Base-by-base conservation (phyloP, 2,797 vertebrate genomes). In the Micromesistius poutassou region DNA sequence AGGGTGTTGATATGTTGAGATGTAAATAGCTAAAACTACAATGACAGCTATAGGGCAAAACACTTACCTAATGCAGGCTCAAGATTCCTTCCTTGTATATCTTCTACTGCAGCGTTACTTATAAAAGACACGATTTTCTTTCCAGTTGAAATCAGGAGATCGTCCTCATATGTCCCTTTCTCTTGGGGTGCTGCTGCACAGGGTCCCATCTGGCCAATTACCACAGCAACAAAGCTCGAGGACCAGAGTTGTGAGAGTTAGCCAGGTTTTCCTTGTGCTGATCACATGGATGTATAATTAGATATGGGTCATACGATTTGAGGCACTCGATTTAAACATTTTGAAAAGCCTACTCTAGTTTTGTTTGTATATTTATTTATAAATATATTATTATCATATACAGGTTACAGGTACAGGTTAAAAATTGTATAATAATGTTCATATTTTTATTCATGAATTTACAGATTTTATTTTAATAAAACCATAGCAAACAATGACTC, bases 171-270 rank as follows among this genome's bases (percentile, higher is more conserved):
- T 22, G 22, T 40, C 68, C 55, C 72, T 55, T 55, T 82, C 82
- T 76, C 30, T 40, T 77, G 76, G 76, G 74, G 55, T 30, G 46
- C 40, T 73, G 79, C 66, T 83, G 82, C 78, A 70, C 70, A 42
- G 55, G 77, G 82, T 83, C 90, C 87, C 89, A 89, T 91, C 88
- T 90, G 91, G 90, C 77, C 88, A 89, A 90, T 90, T 90, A 88
- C 74, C 87, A 85, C 83, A 84, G 87, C 87, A 89, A 86, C 89
- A 89, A 87, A 84, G 42, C 82, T 77, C 85, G 86, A 89, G 84
- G 87, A 80, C 76, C 77, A 77, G 80, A 83, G 77, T 77, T 82
- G 80, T 66, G 74, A 78, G 79, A 83, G 73, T 79, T 78, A 62
- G 76, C 71, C 77, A 30, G 30, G 35, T 31, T 30, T 73, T 36